These are phyloP conservation scores for Oligia latruncula DNA, from an alignment of 2,888 invertebrate species.

Conservation along the genomic window DNA sequence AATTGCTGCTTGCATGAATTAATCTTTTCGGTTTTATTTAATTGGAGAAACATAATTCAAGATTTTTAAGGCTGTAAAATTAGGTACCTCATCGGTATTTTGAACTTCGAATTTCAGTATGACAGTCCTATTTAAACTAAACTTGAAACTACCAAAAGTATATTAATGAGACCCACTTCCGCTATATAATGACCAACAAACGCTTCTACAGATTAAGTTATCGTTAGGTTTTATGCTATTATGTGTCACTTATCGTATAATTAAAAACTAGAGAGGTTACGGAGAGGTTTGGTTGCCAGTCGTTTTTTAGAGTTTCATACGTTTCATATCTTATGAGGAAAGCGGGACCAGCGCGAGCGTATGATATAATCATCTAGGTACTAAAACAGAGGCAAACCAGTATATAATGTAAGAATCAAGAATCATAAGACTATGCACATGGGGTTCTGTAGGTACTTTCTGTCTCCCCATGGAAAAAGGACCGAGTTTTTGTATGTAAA, in stretches of 20 bases:
- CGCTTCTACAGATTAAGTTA: conserved; percentile 3
- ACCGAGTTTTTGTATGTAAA: neutral
- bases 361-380: neutral
- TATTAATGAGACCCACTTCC: conserved; percentile 10
- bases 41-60: neutral
- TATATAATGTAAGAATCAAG: neutral
- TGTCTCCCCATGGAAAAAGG: neutral
- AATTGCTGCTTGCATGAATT: neutral
- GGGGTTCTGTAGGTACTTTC: neutral
- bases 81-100: neutral
- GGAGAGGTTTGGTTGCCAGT: too few relatives aligned
- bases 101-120: too few relatives aligned
- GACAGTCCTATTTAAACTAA: neutral
- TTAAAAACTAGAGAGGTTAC: neutral
- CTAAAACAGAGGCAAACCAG: neutral
- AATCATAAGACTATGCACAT: neutral
- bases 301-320: neutral
- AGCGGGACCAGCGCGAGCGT: neutral
- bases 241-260: neutral
- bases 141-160: neutral
- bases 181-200: neutral
- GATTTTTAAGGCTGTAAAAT: neutral
- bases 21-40: neutral
- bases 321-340: too few relatives aligned
- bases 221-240: too few relatives aligned